Percentiles rank a stretch among this genome's conserved stretches.
These are phyloP conservation scores for Mormyrus proboscirostris DNA, from an alignment of 2,797 vertebrate genomes.

Conservation along the genomic window DNA sequence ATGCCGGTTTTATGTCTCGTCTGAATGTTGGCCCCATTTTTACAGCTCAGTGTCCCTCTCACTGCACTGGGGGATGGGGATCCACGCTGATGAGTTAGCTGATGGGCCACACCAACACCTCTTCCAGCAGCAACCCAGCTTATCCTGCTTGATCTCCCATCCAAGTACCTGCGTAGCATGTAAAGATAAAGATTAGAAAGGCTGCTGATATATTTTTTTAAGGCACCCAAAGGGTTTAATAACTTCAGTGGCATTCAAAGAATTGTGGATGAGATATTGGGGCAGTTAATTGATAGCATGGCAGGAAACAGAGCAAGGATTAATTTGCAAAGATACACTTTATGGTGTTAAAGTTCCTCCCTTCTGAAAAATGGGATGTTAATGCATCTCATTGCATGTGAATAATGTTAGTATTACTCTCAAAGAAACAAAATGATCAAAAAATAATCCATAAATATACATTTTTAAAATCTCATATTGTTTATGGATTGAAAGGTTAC, in stretches of 20 bases:
- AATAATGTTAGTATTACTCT: not conserved
- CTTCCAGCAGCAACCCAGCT: not conserved
- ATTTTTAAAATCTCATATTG: not conserved
- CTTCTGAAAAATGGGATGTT: not conserved
- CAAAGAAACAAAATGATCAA: not conserved
- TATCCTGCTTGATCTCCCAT: not conserved
- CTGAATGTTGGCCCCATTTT: not conserved
- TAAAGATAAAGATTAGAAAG: constrained; percentile 14
- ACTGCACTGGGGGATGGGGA: not conserved
- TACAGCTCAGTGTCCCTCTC: not conserved
- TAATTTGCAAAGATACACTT: not conserved
- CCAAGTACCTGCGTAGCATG: not conserved
- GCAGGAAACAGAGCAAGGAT: not conserved
- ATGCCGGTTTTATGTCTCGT: not conserved
- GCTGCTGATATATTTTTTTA: constrained; percentile 4
- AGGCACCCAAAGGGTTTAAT: constrained; percentile 5
- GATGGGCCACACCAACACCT: not conserved
- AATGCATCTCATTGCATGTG: not conserved
- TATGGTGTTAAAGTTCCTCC: not conserved
- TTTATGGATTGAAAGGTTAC: not conserved
- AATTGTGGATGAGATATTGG: not conserved
- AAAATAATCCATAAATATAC: not conserved
- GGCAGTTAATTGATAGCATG: not conserved
- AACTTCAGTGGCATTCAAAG: not conserved
- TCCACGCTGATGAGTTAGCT: not conserved